A percentile compares a stretch with the other conserved stretches of the same genome.
These are phyloP conservation scores for Trimorus sp. DNA, from an alignment of 2,888 invertebrate species.

Conservation along the genomic window DNA sequence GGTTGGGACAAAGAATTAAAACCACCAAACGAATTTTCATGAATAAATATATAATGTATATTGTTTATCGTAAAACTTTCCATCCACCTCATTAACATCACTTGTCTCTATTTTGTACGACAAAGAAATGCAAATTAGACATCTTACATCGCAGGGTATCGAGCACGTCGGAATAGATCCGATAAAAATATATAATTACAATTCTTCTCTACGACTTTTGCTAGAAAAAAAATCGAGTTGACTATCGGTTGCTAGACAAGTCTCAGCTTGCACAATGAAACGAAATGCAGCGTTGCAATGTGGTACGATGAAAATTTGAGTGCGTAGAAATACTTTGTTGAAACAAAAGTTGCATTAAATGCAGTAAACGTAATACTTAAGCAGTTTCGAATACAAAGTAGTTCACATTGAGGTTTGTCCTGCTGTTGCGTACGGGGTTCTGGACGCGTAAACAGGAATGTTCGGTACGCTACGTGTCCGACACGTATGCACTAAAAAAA, in stretches of 20 bases:
- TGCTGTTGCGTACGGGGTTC: background rate
- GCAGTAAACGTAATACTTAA: constrained; percentile 43
- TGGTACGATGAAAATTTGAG: constrained; percentile 19
- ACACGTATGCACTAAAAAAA: too few species aligned
- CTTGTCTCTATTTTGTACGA: constrained; percentile 48
- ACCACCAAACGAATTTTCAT: constrained; percentile 9
- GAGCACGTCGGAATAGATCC: constrained; percentile 23
- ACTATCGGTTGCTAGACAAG: too few species aligned
- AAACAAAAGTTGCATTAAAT: constrained; percentile 27
- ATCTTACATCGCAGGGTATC: constrained; percentile 51
- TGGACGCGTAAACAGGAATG: too few species aligned
- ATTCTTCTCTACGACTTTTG: too few species aligned
- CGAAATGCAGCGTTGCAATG: too few species aligned
- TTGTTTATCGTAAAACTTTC: constrained; percentile 38
- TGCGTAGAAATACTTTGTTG: background rate
- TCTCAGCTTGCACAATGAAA: too few species aligned
- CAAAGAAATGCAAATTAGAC: constrained; percentile 35
- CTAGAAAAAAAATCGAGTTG: too few species aligned
- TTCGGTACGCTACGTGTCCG: too few species aligned
- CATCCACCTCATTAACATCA: constrained; percentile 44
- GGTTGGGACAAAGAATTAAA: too few species aligned
- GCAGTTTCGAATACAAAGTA: constrained; percentile 23
- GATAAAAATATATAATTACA: background rate
- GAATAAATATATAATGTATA: constrained; percentile 57
- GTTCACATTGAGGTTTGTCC: background rate